Percentiles rank a stretch among this genome's conserved stretches.
phyloP scores from a whole-genome alignment of 1,140 invertebrate genomes.

The Arion vulgaris region DNA sequence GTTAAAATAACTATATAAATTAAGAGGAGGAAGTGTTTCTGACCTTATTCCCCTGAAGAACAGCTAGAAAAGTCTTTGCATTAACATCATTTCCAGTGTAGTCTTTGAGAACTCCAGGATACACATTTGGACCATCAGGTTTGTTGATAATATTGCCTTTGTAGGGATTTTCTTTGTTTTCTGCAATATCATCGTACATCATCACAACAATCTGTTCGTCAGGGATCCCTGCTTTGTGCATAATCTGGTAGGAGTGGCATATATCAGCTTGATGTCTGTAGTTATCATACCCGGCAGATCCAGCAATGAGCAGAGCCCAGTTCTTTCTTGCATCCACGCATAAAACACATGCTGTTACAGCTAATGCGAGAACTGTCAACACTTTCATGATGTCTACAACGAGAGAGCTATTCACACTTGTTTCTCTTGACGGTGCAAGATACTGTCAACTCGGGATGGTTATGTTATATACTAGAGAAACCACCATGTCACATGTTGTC shows the following conservation, averaged over 20 bases:
- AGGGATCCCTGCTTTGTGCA: conserved; percentile 76
- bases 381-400: conserved; percentile 15
- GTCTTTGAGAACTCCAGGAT: conserved; percentile 77
- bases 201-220: conserved; percentile 78
- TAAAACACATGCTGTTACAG: background rate
- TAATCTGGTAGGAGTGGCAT: conserved; percentile 79
- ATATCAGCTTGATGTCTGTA: conserved; percentile 80
- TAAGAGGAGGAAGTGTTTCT: conserved; percentile 22
- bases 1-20: too few species aligned
- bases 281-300: conserved; percentile 76
- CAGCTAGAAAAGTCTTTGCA: conserved; percentile 76
- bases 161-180: conserved; percentile 76
- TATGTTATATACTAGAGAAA: background rate
- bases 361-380: background rate
- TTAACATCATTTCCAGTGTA: conserved; percentile 77
- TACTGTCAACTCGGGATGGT: too few species aligned
- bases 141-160: conserved; percentile 77
- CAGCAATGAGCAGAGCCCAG: conserved; percentile 78
- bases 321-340: conserved; percentile 60
- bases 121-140: conserved; percentile 77
- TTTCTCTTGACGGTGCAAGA: background rate
- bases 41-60: conserved; percentile 74
- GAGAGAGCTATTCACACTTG: too few species aligned
- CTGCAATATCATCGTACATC: conserved; percentile 80
- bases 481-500: background rate